Evolutionary conservation across 2,888 invertebrate genomes (phyloP).

Genomic region (Tanypteryx hageni): DNA sequence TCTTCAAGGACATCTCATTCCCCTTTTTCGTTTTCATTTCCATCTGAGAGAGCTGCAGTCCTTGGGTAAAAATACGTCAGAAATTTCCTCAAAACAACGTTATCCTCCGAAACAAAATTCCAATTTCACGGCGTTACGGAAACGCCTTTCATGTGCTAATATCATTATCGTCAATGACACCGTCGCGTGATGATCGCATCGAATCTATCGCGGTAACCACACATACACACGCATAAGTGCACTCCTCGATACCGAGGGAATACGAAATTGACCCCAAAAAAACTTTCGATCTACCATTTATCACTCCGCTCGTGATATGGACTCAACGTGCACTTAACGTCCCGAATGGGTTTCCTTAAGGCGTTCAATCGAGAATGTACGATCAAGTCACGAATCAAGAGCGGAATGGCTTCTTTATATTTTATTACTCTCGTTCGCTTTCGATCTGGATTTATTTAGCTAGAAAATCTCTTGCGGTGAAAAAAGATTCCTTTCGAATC

Average conservation of each 20-base stretch:
- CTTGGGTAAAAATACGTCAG: not conserved
- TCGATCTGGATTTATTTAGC: no score
- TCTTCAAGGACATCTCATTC: constrained; percentile 14
- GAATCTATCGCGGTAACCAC: not conserved
- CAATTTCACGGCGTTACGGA: constrained; percentile 20
- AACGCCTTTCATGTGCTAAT: constrained; percentile 26
- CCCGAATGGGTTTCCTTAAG: not conserved
- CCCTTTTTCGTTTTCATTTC: not conserved
- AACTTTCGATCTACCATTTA: no score
- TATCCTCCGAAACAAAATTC: not conserved
- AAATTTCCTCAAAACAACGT: constrained; percentile 10
- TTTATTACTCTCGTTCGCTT: no score
- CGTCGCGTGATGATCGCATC: constrained; percentile 17
- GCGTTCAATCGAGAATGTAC: no score
- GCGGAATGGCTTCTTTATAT: no score
- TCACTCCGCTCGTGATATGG: not conserved
- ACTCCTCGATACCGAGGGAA: not conserved
- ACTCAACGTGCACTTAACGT: not conserved
- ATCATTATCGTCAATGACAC: not conserved
- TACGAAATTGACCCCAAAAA: not conserved
- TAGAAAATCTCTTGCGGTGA: no score
- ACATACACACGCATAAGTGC: not conserved
- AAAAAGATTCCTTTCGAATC: no score
- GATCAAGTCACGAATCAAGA: no score
- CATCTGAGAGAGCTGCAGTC: not conserved